phyloP scores from a whole-genome alignment of 2,113 vertebrate species.

The rabbit (Oryctolagus cuniculus) region mOryCun1.1 NC_091432.1:217892501-217893000 shows the following conservation, averaged over 20 bases:
- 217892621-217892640: background rate
- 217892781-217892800: background rate
- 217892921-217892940: too few species aligned
- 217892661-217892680: background rate
- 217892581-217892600: background rate
- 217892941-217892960: background rate
- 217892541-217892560: background rate
- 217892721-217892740: background rate
- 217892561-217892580: too few species aligned
- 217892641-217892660: background rate
- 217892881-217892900: background rate
- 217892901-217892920: background rate
- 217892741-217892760: background rate
- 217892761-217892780: background rate
- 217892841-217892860: background rate
- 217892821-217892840: background rate
- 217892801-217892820: background rate
- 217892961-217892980: background rate
- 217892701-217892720: background rate
- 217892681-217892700: background rate
- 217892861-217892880: background rate
- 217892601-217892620: background rate
- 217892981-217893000: background rate
- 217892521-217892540: slow-evolving; percentile 61
- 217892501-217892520: slow-evolving; percentile 67